Evolutionary conservation across 2,888 invertebrate species (phyloP).

Genomic region (Tinea pellionella): DNA sequence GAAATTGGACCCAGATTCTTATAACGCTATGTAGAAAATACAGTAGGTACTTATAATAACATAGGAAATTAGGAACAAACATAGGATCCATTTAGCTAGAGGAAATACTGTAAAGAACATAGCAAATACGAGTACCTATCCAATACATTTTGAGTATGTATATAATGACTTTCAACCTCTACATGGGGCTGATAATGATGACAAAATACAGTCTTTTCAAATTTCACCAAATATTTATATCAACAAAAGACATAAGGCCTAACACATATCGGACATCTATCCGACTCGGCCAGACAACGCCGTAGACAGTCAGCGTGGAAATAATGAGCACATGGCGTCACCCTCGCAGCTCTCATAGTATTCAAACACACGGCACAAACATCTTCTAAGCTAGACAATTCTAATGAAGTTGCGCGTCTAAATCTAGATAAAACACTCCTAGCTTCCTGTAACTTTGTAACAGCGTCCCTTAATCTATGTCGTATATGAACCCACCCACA

Average conservation of each 20-base stretch:
- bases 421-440: constrained; percentile 72
- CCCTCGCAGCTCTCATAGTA: constrained; percentile 75
- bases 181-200: too few species aligned
- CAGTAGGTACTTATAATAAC: neutral
- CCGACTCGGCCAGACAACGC: constrained; percentile 76
- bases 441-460: constrained; percentile 68
- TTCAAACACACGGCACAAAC: constrained; percentile 84
- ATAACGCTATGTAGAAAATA: neutral
- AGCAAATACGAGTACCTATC: too few species aligned
- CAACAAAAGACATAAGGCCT: constrained; percentile 71
- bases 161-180: too few species aligned
- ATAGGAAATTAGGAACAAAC: neutral
- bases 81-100: neutral
- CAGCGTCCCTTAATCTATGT: constrained; percentile 69
- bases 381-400: constrained; percentile 77
- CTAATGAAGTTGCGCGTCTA: constrained; percentile 73
- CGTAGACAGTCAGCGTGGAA: constrained; percentile 84
- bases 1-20: constrained; percentile 3
- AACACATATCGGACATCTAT: constrained; percentile 82
- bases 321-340: constrained; percentile 83
- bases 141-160: too few species aligned
- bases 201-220: neutral
- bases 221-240: constrained; percentile 20
- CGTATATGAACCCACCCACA: constrained; percentile 76
- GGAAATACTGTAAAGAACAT: too few species aligned